Conservation (phyloP, 2,888 invertebrate genomes). For the Drosophila melanocephala region DNA sequence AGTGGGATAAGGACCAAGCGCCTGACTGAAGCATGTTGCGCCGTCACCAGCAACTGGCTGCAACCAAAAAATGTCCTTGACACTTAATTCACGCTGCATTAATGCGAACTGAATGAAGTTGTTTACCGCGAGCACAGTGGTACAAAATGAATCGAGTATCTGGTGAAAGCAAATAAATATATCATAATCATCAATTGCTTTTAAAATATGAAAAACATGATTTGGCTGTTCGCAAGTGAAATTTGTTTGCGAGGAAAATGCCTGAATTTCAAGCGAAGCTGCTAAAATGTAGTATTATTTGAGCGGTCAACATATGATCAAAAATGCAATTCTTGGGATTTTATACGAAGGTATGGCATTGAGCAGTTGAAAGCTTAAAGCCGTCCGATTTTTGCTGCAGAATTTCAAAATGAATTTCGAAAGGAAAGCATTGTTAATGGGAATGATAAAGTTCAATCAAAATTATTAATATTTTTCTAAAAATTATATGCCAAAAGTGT, state of each 20-base stretch:
- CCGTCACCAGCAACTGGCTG: slow-evolving; percentile 63
- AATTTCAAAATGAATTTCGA: not conserved
- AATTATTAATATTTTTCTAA: not conserved
- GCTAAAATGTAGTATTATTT: not conserved
- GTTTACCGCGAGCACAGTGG: slow-evolving; percentile 68
- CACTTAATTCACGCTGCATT: slow-evolving; percentile 82
- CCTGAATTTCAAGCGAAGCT: not conserved
- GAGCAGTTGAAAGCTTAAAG: not conserved
- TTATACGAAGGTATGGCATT: not conserved
- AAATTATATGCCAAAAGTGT: not conserved
- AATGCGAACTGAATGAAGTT: slow-evolving; percentile 80
- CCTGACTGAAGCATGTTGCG: slow-evolving; percentile 74
- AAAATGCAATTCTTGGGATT: not conserved
- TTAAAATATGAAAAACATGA: not conserved
- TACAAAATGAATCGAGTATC: not conserved
- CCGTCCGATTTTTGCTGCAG: not conserved
- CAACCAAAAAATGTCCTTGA: slow-evolving; percentile 80
- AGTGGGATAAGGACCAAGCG: slow-evolving; percentile 24
- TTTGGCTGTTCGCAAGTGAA: not conserved
- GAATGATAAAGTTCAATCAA: not conserved
- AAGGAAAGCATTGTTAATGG: not conserved
- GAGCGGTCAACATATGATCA: not conserved
- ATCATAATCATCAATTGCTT: not conserved
- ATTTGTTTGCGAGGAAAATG: fast-evolving
- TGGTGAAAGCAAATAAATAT: not conserved